A percentile compares a stretch with the other conserved stretches of the same genome.
Conservation (phyloP, 2,797 vertebrate species). For the Hyperoplus immaculatus region DNA sequence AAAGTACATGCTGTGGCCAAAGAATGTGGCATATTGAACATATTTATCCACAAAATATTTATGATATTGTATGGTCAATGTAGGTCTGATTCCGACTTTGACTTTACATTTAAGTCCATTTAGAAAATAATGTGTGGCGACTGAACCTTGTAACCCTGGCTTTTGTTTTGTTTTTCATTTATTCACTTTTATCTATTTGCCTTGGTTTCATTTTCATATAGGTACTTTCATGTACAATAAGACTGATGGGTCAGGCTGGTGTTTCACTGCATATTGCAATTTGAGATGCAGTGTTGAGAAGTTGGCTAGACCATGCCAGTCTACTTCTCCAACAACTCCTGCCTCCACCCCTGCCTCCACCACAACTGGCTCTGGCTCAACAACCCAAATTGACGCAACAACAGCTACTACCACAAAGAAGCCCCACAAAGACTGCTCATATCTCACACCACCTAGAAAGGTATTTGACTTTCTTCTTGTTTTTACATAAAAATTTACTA, state of each 20-base stretch:
- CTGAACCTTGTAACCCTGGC: constrained; percentile 37
- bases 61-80: background rate
- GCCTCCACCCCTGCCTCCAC: background rate
- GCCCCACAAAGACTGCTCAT: constrained; percentile 9
- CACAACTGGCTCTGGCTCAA: background rate
- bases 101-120: background rate
- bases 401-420: background rate
- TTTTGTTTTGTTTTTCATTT: background rate
- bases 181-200: background rate
- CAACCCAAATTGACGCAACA: background rate
- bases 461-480: constrained; percentile 69
- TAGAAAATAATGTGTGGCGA: background rate
- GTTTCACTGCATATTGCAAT: constrained; percentile 82
- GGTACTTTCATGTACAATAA: constrained; percentile 81
- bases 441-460: constrained; percentile 76
- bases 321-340: constrained; percentile 7
- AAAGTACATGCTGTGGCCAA: background rate
- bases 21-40: background rate
- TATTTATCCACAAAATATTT: background rate
- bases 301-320: constrained; percentile 26
- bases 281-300: constrained; percentile 74
- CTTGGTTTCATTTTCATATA: constrained; percentile 46
- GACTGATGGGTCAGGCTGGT: constrained; percentile 78
- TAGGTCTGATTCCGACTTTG: background rate
- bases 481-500: background rate